These are phyloP conservation scores for Napeogenes sylphis DNA, from an alignment of 2,888 invertebrate species.

Conservation along the genomic window DNA sequence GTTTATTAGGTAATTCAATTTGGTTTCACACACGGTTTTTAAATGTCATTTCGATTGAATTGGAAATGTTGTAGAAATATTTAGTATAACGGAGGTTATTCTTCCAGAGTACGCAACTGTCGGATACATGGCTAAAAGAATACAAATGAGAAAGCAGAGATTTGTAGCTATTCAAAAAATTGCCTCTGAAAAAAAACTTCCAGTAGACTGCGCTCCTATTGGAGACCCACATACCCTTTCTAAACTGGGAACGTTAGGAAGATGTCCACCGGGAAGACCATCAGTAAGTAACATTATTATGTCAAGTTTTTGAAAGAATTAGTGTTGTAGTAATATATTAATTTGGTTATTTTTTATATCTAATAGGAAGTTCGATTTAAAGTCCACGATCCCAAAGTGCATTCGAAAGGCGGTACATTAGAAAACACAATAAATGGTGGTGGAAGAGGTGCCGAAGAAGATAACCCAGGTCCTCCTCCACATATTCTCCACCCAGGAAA, in stretches of 20 bases:
- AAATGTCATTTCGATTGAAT: too few species aligned
- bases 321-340: not conserved
- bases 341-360: not conserved
- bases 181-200: conserved; percentile 93
- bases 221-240: conserved; percentile 83
- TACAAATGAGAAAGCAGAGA: conserved; percentile 96
- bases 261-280: conserved; percentile 73
- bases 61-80: too few species aligned
- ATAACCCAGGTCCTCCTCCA: conserved; percentile 81
- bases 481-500: conserved; percentile 93
- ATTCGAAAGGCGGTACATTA: conserved; percentile 93
- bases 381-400: conserved; percentile 95
- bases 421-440: conserved; percentile 96
- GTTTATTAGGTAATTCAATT: conserved; percentile 87
- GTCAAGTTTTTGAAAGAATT: too few species aligned
- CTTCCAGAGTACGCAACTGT: conserved; percentile 97
- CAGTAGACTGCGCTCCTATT: conserved; percentile 86
- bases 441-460: conserved; percentile 81
- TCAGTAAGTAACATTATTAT: conserved; percentile 53
- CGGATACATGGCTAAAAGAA: conserved; percentile 97
- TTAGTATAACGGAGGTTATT: conserved; percentile 34
- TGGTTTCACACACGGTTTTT: not conserved
- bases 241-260: conserved; percentile 87
- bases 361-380: conserved; percentile 96
- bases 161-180: conserved; percentile 94